Percentiles rank a stretch among this genome's conserved stretches.
Conservation (phyloP, 2,888 invertebrate species). For the Drosophila picticornis region DNA sequence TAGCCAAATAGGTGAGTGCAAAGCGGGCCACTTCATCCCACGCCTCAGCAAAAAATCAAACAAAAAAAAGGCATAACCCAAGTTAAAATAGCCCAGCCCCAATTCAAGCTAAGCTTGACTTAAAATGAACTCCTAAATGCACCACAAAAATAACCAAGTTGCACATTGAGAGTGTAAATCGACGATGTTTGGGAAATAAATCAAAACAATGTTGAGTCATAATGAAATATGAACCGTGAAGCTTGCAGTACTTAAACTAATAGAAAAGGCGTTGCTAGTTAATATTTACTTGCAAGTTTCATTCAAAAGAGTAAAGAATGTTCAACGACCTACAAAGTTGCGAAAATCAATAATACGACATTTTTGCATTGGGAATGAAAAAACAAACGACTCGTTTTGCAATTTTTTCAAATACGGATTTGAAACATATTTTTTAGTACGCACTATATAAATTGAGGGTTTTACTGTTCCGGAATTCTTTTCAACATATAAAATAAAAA, state of each 20-base stretch:
- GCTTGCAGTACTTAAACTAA: neutral
- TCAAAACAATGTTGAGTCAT: neutral
- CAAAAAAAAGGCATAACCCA: neutral
- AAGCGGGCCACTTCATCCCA: slow-evolving; percentile 33
- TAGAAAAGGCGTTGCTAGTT: neutral
- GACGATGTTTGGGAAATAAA: slow-evolving; percentile 6
- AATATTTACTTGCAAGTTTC: neutral
- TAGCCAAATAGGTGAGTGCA: slow-evolving; percentile 32
- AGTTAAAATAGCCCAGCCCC: slow-evolving; percentile 20
- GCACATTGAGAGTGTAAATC: slow-evolving; percentile 5
- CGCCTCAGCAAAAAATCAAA: slow-evolving; percentile 11
- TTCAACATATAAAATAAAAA: neutral
- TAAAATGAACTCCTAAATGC: slow-evolving; percentile 26
- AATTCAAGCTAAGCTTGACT: neutral
- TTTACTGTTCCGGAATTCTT: neutral
- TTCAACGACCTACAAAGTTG: neutral
- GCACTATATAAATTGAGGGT: neutral
- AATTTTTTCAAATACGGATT: neutral
- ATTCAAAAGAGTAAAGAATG: slow-evolving; percentile 24
- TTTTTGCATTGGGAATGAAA: neutral
- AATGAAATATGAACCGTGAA: neutral
- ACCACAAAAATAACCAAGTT: slow-evolving; percentile 25
- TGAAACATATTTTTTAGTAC: neutral
- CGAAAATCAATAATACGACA: neutral
- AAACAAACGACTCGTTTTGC: neutral